A percentile compares a stretch with the other conserved stretches of the same genome.
phyloP scores from a whole-genome alignment of 2,113 vertebrate genomes.

The Panthera leo region DNA sequence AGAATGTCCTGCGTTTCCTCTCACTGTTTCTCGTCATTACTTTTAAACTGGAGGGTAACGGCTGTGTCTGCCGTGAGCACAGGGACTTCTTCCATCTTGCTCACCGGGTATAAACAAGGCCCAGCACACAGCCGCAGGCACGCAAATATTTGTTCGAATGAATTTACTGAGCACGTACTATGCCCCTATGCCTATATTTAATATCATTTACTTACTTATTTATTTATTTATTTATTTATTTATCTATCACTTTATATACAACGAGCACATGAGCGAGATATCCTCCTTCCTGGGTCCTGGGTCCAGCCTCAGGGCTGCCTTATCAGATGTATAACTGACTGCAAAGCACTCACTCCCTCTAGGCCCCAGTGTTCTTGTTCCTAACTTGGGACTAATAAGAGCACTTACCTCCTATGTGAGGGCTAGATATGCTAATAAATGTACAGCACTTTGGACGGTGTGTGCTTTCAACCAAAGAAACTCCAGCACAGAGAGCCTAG shows the following conservation, averaged over 20 bases:
- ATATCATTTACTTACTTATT: neutral
- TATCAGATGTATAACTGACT: accelerated
- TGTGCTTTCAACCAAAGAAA: neutral
- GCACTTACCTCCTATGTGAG: accelerated
- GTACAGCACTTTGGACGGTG: accelerated
- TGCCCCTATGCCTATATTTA: neutral
- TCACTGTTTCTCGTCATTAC: accelerated
- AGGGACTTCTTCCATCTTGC: neutral
- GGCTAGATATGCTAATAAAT: neutral
- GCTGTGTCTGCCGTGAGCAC: neutral
- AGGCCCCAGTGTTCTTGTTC: neutral
- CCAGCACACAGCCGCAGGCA: neutral
- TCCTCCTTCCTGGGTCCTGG: neutral
- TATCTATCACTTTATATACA: neutral
- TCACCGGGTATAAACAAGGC: neutral
- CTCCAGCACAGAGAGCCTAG: neutral
- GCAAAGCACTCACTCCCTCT: neutral
- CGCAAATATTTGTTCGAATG: accelerated
- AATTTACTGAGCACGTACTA: neutral
- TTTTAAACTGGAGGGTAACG: neutral
- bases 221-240: too few relatives aligned
- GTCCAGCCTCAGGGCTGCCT: neutral
- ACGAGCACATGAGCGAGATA: accelerated
- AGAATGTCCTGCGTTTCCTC: accelerated
- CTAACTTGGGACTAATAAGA: too few relatives aligned